These are phyloP conservation scores for Chaunax sp. DNA, from an alignment of 2,797 vertebrate genomes.

Conservation along the genomic window DNA sequence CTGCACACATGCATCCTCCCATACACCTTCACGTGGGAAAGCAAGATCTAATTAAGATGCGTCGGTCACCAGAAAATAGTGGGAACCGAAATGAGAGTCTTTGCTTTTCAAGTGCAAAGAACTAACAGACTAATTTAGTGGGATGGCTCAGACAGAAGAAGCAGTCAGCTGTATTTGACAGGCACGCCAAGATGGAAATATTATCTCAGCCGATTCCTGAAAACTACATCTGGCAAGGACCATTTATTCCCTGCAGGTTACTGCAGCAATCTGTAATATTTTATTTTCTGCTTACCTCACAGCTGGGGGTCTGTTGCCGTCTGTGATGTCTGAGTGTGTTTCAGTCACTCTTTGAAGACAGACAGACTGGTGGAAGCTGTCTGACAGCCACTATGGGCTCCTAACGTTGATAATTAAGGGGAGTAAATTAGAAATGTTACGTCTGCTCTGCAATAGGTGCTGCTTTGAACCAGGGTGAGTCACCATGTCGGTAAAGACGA, in stretches of 20 bases:
- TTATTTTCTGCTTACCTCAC: slow-evolving; percentile 49
- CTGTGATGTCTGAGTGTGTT: slow-evolving; percentile 44
- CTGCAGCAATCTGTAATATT: slow-evolving; percentile 41
- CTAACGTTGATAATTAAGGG: slow-evolving; percentile 69
- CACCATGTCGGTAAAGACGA: slow-evolving; percentile 36
- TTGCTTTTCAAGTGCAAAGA: slow-evolving; percentile 1
- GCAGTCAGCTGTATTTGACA: slow-evolving; percentile 39
- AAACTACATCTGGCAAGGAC: slow-evolving; percentile 49
- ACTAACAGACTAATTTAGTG: slow-evolving; percentile 10
- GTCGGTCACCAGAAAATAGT: slow-evolving; percentile 6
- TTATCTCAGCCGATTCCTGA: slow-evolving; percentile 40
- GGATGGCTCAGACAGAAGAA: slow-evolving; percentile 15
- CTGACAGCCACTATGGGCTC: slow-evolving; percentile 38
- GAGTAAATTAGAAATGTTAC: slow-evolving; percentile 56
- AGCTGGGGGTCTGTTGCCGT: slow-evolving; percentile 44
- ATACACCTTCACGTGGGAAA: background rate
- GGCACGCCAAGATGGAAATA: slow-evolving; percentile 38
- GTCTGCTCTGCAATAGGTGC: slow-evolving; percentile 37
- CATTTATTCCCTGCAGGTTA: slow-evolving; percentile 49
- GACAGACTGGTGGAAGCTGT: slow-evolving; percentile 59
- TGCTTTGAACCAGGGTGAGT: slow-evolving; percentile 37
- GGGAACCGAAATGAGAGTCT: background rate
- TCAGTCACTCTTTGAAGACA: slow-evolving; percentile 41
- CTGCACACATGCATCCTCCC: slow-evolving; percentile 7
- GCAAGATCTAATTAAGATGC: slow-evolving; percentile 2